These are phyloP conservation scores for Chauna torquata DNA, from an alignment of 2,113 vertebrate species.

Conservation along the genomic window DNA sequence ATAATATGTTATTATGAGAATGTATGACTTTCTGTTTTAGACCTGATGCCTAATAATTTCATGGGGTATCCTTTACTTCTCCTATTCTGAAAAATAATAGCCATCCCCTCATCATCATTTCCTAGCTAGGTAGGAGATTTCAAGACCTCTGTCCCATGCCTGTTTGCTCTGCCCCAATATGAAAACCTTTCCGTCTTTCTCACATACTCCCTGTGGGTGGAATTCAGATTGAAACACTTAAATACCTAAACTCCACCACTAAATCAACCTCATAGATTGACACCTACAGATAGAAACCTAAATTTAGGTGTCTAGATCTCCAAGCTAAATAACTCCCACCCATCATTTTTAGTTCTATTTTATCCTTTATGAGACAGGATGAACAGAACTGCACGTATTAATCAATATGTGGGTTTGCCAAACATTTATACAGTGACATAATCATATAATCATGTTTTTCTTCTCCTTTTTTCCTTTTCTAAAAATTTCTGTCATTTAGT, in stretches of 20 bases:
- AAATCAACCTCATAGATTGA: constrained; percentile 39
- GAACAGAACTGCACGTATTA: constrained; percentile 30
- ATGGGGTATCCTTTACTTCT: not conserved
- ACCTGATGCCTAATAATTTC: not conserved
- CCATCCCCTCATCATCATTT: not conserved
- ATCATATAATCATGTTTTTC: constrained; percentile 26
- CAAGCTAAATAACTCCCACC: constrained; percentile 34
- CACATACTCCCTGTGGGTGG: not conserved
- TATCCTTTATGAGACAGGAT: not conserved
- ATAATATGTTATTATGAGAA: not conserved
- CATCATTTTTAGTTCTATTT: not conserved
- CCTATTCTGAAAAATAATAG: not conserved
- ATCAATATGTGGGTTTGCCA: constrained; percentile 53
- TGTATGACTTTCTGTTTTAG: not conserved
- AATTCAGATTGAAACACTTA: not conserved
- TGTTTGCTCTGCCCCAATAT: not conserved
- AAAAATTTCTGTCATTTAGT: not conserved
- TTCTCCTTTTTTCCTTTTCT: not conserved
- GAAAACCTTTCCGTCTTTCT: not conserved
- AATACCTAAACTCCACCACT: too few relatives aligned
- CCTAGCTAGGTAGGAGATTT: not conserved
- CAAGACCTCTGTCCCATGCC: not conserved
- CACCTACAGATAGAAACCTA: constrained; percentile 46
- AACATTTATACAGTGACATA: constrained; percentile 52
- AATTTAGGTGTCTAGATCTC: constrained; percentile 38